Base-by-base conservation (phyloP, 2,113 vertebrate genomes). In the Gorsachius goisagi region DNA sequence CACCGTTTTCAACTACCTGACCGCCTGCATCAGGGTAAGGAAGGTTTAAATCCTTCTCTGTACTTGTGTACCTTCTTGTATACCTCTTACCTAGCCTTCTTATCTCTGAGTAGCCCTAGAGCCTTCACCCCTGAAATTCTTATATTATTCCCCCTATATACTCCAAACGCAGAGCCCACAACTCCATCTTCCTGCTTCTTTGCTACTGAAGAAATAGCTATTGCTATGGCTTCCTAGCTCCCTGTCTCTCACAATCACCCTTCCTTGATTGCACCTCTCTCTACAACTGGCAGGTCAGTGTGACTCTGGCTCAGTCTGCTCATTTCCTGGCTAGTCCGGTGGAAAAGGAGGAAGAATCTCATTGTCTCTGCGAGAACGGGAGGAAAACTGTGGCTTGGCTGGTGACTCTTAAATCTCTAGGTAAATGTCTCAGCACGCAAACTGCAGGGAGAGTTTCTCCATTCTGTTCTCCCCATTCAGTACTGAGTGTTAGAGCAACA, bases 361-460 rank as follows among this genome's bases (percentile, higher is more conserved):
- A 97, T 32, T 98, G 98, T 78, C 52, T 98, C 49, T 98, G 98
- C 66, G 92, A 64, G n/a, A 94, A 97, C 0, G 60, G 53, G 37
- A 97, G 97, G 49, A 96, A 97, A 88, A 98, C 97, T 0, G 47
- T 98, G 79, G 95, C 97, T 83, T 98, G 98, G 98, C 78, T 78
- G 11, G 89, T 98, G 69, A 98, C 95, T 15, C 97, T 98, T 4
- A 97, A 79, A 84, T 95, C 95, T 75, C 81, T 98, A 96, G 98
- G 98, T 98, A 90, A 97, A 92, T 4, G 12, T 68, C 72, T 74
- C 33, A 68, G 24, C 5, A 13, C 89, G 45, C 41, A 64, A 83
- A 41, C 17, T 28, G 12, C 49, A 60, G 27, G 37, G 49, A 72
- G n/a, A 4, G 9, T 85, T 94, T 90, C 22, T 85, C 63, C 79